phyloP scores from a whole-genome alignment of 2,113 vertebrate genomes.

The Xiphophorus couchianus region DNA sequence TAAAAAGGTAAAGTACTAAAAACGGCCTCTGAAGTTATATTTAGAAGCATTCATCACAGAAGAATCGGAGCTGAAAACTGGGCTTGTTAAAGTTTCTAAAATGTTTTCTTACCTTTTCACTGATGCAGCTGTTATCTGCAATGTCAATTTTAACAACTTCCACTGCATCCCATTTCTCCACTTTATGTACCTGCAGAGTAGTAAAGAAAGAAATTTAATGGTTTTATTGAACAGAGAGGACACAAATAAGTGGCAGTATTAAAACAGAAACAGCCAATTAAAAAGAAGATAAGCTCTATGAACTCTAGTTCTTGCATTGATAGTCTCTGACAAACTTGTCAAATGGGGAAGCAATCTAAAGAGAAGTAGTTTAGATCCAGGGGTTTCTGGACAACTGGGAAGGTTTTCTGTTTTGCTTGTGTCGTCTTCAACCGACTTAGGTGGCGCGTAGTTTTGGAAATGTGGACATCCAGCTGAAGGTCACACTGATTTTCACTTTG shows the following conservation, averaged over 20 bases:
- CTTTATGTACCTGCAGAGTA: constrained; percentile 86
- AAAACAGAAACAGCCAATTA: not conserved
- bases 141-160: constrained; percentile 91
- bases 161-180: constrained; percentile 86
- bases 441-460: too few species aligned
- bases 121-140: constrained; percentile 84
- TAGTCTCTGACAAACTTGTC: too few species aligned
- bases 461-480: too few species aligned
- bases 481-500: too few species aligned
- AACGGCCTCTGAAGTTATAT: too few species aligned
- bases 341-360: not conserved
- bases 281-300: not conserved
- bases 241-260: not conserved
- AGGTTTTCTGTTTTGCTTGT: not conserved
- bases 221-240: not conserved
- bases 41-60: too few species aligned
- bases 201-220: not conserved
- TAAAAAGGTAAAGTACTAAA: too few species aligned
- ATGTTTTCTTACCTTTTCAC: constrained; percentile 80
- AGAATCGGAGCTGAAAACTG: not conserved
- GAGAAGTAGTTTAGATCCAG: too few species aligned
- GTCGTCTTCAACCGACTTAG: too few species aligned
- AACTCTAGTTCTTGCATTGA: too few species aligned
- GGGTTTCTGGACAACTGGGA: not conserved
- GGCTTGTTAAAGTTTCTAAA: not conserved